Base-by-base conservation (phyloP, 2,113 vertebrate genomes). In the Cololabis saira region DNA sequence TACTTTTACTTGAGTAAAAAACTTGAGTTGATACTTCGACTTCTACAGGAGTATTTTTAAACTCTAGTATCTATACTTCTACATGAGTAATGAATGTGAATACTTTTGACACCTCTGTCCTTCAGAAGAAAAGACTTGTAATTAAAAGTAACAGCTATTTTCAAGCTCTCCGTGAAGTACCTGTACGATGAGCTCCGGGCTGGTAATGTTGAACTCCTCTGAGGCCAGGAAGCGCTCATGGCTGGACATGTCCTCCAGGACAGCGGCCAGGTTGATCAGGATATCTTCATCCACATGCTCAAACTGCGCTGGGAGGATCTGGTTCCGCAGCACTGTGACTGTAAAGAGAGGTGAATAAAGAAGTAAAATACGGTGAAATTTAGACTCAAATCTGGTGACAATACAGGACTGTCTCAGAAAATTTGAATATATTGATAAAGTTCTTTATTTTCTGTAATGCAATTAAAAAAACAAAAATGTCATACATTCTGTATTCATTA, bases 221-320 rank as follows among this genome's bases (percentile, higher is more conserved):
- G 77, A 76, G 19, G 80, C 87, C 57, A 94, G 69, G 6, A 78
- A 49, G n/a, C 70, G 67, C 57, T 92, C 80, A 0, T 78, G 66
- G 53, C 53, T 90, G 45, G 6, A n/a, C 30, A 19, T 21, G 45
- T 94, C 92, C 69, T 89, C 78, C 59, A 93, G 16, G 12, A 94
- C 93, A 0, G 86, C 92, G 2, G 92, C 91, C 4, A 94, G 84
- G 76, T 93, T 94, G 57, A 94, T 73, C 68, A 93, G 53, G 44
- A 83, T 18, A 2, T 92, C 88, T 19, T 86, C 91, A 40, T 70
- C 42, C 44, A 84, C 59, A 0, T 66, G 12, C 47, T 83, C 80
- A 49, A 88, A 92, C 55, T 86, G 52, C 0, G 24, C 54, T 19
- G 82, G 79, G 13, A 55, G 17, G 67, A 94, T 93, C 71, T 90